phyloP scores from a whole-genome alignment of 2,888 invertebrate genomes.

The Myopa tessellatipennis region DNA sequence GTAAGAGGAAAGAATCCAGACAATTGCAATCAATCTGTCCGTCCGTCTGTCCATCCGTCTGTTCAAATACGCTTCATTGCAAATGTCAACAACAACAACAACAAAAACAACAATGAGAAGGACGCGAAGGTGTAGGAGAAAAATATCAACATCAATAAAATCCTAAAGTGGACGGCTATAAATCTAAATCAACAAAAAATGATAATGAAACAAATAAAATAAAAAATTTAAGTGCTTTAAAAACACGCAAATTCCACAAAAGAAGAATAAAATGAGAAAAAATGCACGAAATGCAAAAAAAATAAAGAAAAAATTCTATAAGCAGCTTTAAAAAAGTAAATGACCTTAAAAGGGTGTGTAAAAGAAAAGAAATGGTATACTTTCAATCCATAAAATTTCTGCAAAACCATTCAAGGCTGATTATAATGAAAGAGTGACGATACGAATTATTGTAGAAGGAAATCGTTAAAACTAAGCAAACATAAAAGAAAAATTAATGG shows the following conservation, averaged over 20 bases:
- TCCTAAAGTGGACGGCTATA: conserved; percentile 24
- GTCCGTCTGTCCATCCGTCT: no score
- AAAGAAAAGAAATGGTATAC: background rate
- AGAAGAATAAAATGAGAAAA: background rate
- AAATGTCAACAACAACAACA: no score
- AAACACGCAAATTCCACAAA: background rate
- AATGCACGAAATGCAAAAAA: background rate
- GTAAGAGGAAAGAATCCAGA: background rate
- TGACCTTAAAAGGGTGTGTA: background rate
- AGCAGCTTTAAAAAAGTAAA: no score
- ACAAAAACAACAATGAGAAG: background rate
- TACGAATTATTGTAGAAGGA: no score
- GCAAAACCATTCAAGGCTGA: background rate
- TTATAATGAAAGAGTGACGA: no score
- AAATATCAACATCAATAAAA: background rate
- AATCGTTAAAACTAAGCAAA: no score
- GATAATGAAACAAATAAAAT: background rate
- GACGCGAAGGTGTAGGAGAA: background rate
- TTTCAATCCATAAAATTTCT: background rate
- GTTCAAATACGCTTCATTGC: no score
- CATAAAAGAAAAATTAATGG: no score
- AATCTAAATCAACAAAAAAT: conserved; percentile 36
- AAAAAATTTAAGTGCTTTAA: conserved; percentile 10
- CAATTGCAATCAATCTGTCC: background rate
- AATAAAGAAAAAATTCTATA: background rate